These are phyloP conservation scores for Synergus umbraculus DNA, from an alignment of 2,888 invertebrate species.

Conservation along the genomic window DNA sequence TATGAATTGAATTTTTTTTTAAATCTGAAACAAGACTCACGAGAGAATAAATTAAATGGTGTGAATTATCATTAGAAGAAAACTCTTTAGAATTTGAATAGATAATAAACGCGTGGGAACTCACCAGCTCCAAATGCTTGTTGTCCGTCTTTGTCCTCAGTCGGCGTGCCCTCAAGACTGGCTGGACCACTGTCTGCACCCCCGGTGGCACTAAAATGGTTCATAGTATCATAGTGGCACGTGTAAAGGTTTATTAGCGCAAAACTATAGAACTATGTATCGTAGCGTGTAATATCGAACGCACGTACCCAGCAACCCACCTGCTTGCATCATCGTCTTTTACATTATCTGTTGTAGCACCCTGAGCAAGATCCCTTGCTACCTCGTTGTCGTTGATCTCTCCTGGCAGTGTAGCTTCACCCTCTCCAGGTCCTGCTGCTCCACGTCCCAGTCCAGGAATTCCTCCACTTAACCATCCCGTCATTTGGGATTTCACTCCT, in stretches of 20 bases:
- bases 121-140: slow-evolving; percentile 84
- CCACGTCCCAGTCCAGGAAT: slow-evolving; percentile 85
- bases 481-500: slow-evolving; percentile 90
- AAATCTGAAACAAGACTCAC: not conserved
- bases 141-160: slow-evolving; percentile 88
- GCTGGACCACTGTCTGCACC: slow-evolving; percentile 93
- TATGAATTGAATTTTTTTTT: not conserved
- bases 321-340: slow-evolving; percentile 91
- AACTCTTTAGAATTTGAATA: not conserved
- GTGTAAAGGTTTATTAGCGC: slow-evolving; percentile 23
- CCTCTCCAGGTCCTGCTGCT: slow-evolving; percentile 76
- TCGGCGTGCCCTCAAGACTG: slow-evolving; percentile 87
- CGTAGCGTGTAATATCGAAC: slow-evolving; percentile 61
- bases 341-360: slow-evolving; percentile 74
- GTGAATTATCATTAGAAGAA: not conserved
- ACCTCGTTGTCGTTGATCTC: slow-evolving; percentile 72
- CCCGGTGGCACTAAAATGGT: slow-evolving; percentile 87
- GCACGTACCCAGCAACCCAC: slow-evolving; percentile 71
- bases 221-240: slow-evolving; percentile 19
- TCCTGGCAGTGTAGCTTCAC: slow-evolving; percentile 73
- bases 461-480: slow-evolving; percentile 89
- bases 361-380: slow-evolving; percentile 74
- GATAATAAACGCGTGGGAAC: slow-evolving; percentile 58
- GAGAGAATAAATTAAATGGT: not conserved
- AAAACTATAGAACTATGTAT: slow-evolving; percentile 39